Evolutionary conservation across 1,140 invertebrate species (phyloP).

Genomic region (Drosophila kikkawai): DNA sequence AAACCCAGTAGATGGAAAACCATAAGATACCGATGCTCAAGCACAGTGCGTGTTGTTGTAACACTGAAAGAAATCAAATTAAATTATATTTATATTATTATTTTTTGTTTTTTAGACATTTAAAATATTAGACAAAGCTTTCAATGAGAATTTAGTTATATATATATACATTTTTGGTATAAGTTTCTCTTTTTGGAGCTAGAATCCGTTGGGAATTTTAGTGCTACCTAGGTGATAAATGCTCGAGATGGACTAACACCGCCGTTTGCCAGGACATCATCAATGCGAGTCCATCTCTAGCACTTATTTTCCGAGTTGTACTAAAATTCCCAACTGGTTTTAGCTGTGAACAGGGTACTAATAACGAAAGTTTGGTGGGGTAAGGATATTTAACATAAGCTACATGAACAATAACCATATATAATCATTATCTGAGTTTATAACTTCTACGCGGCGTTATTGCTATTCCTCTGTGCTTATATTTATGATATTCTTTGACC

Average conservation of each 20-base stretch:
- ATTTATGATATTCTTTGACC: neutral
- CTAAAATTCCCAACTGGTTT: neutral
- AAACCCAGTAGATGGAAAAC: constrained; percentile 22
- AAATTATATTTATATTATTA: neutral
- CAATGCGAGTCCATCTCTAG: neutral
- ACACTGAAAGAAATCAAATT: constrained; percentile 1
- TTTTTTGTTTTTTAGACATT: neutral
- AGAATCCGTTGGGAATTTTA: too few species aligned
- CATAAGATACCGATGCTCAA: constrained; percentile 35
- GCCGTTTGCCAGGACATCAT: too few species aligned
- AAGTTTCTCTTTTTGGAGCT: too few species aligned
- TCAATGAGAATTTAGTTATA: neutral
- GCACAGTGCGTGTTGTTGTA: constrained; percentile 9
- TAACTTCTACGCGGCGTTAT: too few species aligned
- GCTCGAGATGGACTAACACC: too few species aligned
- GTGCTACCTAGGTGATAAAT: too few species aligned
- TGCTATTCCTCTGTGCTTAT: too few species aligned
- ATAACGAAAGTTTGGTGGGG: too few species aligned
- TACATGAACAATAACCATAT: neutral
- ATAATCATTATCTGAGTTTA: too few species aligned
- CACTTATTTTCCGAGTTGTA: too few species aligned
- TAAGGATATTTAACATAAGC: neutral
- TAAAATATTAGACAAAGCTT: neutral
- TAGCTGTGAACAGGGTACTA: neutral
- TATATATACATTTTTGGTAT: too few species aligned